Conservation (phyloP, 1,140 invertebrate genomes). For the Archivesica marissinica region DNA sequence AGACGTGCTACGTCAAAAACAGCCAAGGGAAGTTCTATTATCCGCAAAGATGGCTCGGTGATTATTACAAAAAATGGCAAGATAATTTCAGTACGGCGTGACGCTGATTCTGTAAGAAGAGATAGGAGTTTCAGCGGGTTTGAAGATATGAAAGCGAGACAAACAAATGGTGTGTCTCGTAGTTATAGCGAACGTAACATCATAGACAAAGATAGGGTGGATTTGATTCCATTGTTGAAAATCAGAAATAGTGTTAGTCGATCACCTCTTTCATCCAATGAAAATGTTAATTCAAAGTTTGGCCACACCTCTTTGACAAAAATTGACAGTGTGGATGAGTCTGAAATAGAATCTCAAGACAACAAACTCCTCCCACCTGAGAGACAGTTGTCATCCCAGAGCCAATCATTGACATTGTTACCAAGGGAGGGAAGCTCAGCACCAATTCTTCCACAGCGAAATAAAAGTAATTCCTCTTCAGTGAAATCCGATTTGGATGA, state of each 20-base stretch:
- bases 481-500: conserved; percentile 43
- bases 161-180: conserved; percentile 34
- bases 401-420: neutral
- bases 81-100: conserved; percentile 77
- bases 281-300: conserved; percentile 6
- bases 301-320: conserved; percentile 58
- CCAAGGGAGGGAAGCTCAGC: conserved; percentile 14
- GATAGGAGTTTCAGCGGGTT: conserved; percentile 46
- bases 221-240: conserved; percentile 25
- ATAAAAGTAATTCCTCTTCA: conserved; percentile 23
- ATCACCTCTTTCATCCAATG: neutral
- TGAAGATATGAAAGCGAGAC: conserved; percentile 36
- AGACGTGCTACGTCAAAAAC: conserved; percentile 70
- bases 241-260: neutral
- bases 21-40: conserved; percentile 75
- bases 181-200: conserved; percentile 43
- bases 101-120: conserved; percentile 51
- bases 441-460: conserved; percentile 11
- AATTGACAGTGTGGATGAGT: conserved; percentile 60
- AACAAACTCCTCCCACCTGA: neutral
- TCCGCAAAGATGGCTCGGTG: conserved; percentile 76
- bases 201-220: conserved; percentile 10
- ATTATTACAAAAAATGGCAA: conserved; percentile 81
- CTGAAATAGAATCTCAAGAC: conserved; percentile 14
- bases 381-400: neutral